A percentile compares a stretch with the other conserved stretches of the same genome.
Evolutionary conservation across 30 jellyfish, hydroid and myxozoan genomes (phyloP).

Genomic region (Aurelia aurita complex sp. Pacific): DNA sequence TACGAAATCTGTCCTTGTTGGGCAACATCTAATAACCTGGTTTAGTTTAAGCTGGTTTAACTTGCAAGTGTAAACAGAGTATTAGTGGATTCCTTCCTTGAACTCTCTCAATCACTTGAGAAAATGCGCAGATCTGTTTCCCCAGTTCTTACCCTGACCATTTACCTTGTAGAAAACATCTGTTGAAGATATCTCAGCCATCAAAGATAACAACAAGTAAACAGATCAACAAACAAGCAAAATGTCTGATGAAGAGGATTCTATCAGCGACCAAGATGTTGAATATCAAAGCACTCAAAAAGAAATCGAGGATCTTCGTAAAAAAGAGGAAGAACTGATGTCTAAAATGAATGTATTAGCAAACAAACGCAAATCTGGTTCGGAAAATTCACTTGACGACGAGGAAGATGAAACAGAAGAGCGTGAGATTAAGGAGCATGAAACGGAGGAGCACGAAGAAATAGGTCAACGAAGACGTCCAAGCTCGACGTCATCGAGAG

Average conservation of each 20-base stretch:
- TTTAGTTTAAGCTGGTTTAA: too few species aligned
- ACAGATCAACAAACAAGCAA: constrained; percentile 5
- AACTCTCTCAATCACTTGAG: too few species aligned
- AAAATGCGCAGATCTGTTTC: too few species aligned
- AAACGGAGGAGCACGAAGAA: constrained; percentile 37
- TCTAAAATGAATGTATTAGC: constrained; percentile 47
- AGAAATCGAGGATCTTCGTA: constrained; percentile 67
- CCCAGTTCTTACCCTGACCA: too few species aligned
- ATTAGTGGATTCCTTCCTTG: too few species aligned
- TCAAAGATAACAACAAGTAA: background rate
- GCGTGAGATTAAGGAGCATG: constrained; percentile 1
- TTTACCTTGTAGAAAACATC: too few species aligned
- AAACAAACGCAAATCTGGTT: constrained; percentile 48
- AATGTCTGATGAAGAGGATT: constrained; percentile 68
- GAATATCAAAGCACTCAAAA: constrained; percentile 48
- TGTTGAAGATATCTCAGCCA: too few species aligned
- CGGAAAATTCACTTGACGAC: constrained; percentile 37
- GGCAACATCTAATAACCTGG: too few species aligned
- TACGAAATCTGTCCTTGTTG: too few species aligned
- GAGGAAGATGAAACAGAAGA: constrained; percentile 18
- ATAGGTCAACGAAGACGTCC: constrained; percentile 48
- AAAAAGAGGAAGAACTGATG: constrained; percentile 57
- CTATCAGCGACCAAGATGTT: constrained; percentile 37
- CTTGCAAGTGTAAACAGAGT: too few species aligned
- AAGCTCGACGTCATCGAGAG: constrained; percentile 25